Evolutionary conservation across 2,888 invertebrate genomes (phyloP).

Genomic region (Parascotia fuliginaria): DNA sequence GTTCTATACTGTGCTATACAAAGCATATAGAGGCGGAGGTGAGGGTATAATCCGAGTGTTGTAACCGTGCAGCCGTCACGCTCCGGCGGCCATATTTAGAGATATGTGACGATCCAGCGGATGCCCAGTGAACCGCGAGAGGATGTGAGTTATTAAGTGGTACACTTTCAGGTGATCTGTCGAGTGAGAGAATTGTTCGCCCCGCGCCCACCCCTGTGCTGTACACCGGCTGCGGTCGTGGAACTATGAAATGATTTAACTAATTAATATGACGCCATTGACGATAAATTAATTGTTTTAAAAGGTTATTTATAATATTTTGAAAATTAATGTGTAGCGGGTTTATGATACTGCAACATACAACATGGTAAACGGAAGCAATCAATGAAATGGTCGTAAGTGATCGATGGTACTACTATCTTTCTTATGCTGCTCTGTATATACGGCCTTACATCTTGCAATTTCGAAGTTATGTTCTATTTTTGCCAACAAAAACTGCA

Average conservation of each 20-base stretch:
- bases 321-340: too few species aligned
- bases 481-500: too few species aligned
- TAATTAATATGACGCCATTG: background rate
- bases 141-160: conserved; percentile 85
- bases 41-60: conserved; percentile 55
- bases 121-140: conserved; percentile 83
- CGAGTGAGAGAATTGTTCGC: conserved; percentile 81
- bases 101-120: conserved; percentile 84
- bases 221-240: conserved; percentile 23
- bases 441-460: too few species aligned
- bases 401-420: too few species aligned
- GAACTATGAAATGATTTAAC: conserved; percentile 37
- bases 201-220: background rate
- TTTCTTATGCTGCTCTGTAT: too few species aligned
- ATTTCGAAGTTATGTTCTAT: too few species aligned
- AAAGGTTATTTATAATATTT: too few species aligned
- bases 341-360: too few species aligned
- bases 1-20: background rate
- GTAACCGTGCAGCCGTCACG: conserved; percentile 63
- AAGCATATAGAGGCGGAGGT: conserved; percentile 10
- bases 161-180: conserved; percentile 85
- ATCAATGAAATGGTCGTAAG: too few species aligned
- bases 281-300: too few species aligned
- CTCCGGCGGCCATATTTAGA: conserved; percentile 82
- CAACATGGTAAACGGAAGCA: too few species aligned